These are phyloP conservation scores for Poeciliopsis turneri DNA, from an alignment of 2,797 vertebrate genomes.

Conservation along the genomic window DNA sequence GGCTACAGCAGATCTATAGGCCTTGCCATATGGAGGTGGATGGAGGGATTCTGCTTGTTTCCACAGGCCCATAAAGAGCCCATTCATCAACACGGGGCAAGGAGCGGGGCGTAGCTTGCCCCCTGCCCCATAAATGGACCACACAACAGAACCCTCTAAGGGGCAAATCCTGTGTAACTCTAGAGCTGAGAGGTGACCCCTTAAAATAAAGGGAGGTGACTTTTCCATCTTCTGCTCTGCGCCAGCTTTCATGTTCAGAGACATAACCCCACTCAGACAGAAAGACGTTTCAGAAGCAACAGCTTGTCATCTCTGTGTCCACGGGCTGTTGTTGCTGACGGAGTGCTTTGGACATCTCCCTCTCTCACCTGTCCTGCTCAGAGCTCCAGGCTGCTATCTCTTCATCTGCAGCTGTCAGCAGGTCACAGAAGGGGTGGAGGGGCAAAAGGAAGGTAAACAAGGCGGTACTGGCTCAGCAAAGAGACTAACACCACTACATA, in stretches of 20 bases:
- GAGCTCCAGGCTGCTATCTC: slow-evolving; percentile 78
- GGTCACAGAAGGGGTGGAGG: slow-evolving; percentile 65
- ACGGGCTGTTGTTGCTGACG: slow-evolving; percentile 64
- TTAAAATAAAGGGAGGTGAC: slow-evolving; percentile 66
- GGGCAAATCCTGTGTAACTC: slow-evolving; percentile 77
- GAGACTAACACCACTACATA: slow-evolving; percentile 31
- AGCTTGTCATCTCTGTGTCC: slow-evolving; percentile 59
- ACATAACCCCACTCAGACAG: slow-evolving; percentile 7
- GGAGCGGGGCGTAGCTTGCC: slow-evolving; percentile 71
- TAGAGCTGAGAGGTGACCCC: slow-evolving; percentile 66
- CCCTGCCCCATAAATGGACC: slow-evolving; percentile 79
- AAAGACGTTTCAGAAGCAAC: slow-evolving; percentile 35
- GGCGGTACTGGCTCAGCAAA: slow-evolving; percentile 74
- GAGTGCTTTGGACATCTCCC: slow-evolving; percentile 67
- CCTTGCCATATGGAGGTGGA: slow-evolving; percentile 85
- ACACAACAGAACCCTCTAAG: slow-evolving; percentile 77
- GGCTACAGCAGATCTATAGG: slow-evolving; percentile 83
- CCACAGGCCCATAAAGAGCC: slow-evolving; percentile 81
- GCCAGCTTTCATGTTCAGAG: slow-evolving; percentile 42
- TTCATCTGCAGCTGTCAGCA: slow-evolving; percentile 85
- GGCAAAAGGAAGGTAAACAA: slow-evolving; percentile 68
- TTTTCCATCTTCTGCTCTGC: slow-evolving; percentile 28
- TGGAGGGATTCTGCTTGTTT: slow-evolving; percentile 77
- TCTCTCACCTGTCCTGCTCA: slow-evolving; percentile 75
- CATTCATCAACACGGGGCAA: slow-evolving; percentile 77